Base-by-base conservation (phyloP, 2,113 vertebrate species). In the Forbesichthys papilliferus region DNA sequence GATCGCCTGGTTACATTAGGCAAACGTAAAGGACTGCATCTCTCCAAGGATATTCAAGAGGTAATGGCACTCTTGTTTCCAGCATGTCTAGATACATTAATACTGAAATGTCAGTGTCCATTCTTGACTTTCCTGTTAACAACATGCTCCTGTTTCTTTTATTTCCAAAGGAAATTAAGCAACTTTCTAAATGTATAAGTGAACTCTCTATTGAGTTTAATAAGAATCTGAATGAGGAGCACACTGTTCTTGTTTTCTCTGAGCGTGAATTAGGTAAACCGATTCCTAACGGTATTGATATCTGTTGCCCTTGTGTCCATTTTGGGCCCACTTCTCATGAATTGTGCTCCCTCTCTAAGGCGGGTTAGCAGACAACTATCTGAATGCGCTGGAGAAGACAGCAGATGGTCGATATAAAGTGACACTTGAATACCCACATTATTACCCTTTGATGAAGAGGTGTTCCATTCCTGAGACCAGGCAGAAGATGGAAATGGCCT, bases 131-230 rank as follows among this genome's bases (percentile, higher is more conserved):
- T 18, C 47, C 4, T 27, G 33, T 13, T 60, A 46, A 46, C 33
- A 11, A 9, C 47, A 18, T 66, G 9, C 12, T 14, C n/a, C 3
- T 47, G 54, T 56, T 51, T 14, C 1, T 11, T 52, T 61, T 74
- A 5, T 72, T 27, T 80, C 34, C 52, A 56, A 2, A 98, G 97
- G 95, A 98, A 93, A 94, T 98, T 74, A 96, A 95, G 90, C 84
- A 36, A 12, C 94, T 90, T 49, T 97, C 95, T 74, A 97, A 98
- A 87, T 92, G 87, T 51, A 88, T 97, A 74, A 95, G 91, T 80
- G 92, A 98, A 48, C 93, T 98, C 1, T 95, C 94, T 80, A 98
- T 98, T 71, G 96, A 98, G 81, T 98, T 98, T 48, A 97, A 94
- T 90, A 94, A 92, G 89, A 98, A 99, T 79, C 85, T 99, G 79